Percentiles rank a stretch among this genome's conserved stretches.
These are phyloP conservation scores for Luperina nickerlii DNA, from an alignment of 2,888 invertebrate species.

Conservation along the genomic window DNA sequence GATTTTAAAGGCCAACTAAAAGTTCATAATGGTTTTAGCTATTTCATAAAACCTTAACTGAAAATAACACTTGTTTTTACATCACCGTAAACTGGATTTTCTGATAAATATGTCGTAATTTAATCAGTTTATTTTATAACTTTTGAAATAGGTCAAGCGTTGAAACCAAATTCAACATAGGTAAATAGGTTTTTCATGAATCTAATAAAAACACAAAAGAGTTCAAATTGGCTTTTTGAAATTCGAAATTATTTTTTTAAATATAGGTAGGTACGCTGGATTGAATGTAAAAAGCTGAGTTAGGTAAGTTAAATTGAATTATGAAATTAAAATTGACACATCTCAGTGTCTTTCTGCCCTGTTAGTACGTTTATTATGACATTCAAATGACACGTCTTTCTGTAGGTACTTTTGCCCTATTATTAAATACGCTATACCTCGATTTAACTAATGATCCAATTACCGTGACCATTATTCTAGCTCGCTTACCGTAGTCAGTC, in stretches of 20 bases:
- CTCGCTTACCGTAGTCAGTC: too few relatives aligned
- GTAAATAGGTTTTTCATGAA: neutral
- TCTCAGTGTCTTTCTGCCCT: neutral
- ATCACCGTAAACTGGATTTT: neutral
- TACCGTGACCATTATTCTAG: neutral
- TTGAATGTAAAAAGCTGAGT: neutral
- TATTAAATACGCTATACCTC: too few relatives aligned
- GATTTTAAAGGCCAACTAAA: neutral
- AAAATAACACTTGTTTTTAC: neutral
- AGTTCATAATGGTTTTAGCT: neutral
- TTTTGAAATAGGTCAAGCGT: conserved; percentile 1
- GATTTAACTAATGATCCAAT: neutral
- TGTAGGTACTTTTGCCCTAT: neutral
- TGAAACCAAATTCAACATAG: neutral
- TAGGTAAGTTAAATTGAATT: neutral
- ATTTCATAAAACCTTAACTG: conserved; percentile 11
- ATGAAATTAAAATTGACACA: neutral
- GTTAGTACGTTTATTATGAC: neutral
- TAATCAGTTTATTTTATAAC: neutral
- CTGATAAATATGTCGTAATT: neutral
- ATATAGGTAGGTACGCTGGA: neutral
- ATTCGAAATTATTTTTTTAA: too few relatives aligned
- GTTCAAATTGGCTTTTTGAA: too few relatives aligned
- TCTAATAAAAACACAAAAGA: neutral
- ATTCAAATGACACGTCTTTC: too few relatives aligned